Percentiles rank a stretch among this genome's conserved stretches.
Conservation (phyloP, 2,113 vertebrate species). For the Dromaius novaehollandiae region DNA sequence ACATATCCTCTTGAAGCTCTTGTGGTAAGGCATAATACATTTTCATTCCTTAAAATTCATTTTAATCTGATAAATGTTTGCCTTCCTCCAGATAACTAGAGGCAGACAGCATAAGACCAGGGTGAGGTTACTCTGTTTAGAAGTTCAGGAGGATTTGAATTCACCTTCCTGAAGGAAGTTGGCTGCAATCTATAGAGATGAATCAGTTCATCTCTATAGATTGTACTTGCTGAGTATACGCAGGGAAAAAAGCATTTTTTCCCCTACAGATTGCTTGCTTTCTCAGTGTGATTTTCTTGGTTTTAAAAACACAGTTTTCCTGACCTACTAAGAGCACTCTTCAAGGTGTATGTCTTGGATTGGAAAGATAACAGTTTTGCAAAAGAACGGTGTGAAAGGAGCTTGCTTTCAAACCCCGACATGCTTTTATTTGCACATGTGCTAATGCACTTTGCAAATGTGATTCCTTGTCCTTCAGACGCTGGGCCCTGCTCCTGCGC, state of each 20-base stretch:
- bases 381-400: not conserved
- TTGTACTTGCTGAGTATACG: no score
- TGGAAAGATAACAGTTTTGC: not conserved
- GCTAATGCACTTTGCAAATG: accelerated
- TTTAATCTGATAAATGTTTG: slow-evolving; percentile 8
- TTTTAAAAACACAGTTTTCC: not conserved
- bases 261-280: not conserved
- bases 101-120: not conserved
- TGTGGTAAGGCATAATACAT: not conserved
- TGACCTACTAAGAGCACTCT: not conserved
- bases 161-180: not conserved
- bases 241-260: not conserved
- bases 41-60: not conserved
- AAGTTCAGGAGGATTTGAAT: not conserved
- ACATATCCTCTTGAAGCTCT: not conserved
- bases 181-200: not conserved
- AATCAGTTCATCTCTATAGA: not conserved
- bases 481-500: not conserved
- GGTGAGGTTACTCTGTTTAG: not conserved
- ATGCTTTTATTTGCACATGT: not conserved
- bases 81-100: not conserved
- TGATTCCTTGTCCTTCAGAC: not conserved
- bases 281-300: not conserved
- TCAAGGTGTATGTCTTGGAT: not conserved
- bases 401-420: not conserved